These are phyloP conservation scores for Odocoileus hemionus DNA, from an alignment of 2,113 vertebrate species.

Conservation along the genomic window DNA sequence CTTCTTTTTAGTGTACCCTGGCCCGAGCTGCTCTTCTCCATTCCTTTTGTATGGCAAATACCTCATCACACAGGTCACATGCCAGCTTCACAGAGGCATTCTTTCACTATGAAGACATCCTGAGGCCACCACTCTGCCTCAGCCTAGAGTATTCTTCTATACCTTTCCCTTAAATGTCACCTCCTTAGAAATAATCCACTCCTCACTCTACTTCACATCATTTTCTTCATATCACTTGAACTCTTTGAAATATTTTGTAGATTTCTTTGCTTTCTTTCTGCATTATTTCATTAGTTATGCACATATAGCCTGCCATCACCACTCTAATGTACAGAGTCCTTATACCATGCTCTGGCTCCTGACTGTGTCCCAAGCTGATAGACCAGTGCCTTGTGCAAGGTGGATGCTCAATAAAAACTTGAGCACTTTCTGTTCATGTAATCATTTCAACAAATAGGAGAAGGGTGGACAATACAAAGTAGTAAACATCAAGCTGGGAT, in stretches of 20 bases:
- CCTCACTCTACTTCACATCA: background rate
- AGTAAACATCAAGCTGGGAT: background rate
- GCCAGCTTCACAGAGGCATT: background rate
- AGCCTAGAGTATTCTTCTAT: background rate
- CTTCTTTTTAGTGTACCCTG: background rate
- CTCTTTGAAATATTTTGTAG: background rate
- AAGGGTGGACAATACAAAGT: background rate
- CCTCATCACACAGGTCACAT: background rate
- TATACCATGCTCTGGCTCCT: background rate
- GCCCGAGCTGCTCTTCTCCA: background rate
- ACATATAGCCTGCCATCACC: background rate
- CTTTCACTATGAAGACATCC: background rate
- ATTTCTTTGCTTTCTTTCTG: background rate
- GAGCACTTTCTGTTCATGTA: background rate
- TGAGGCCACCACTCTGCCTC: background rate
- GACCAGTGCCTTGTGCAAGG: background rate
- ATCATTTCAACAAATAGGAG: background rate
- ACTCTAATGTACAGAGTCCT: background rate
- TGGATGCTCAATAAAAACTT: background rate
- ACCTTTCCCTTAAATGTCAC: background rate
- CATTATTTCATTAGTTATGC: background rate
- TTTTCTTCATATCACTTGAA: background rate
- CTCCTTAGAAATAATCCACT: background rate
- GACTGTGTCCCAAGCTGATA: background rate
- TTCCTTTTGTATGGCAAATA: background rate